Evolutionary conservation across 2,113 vertebrate genomes (phyloP), one percentile per base, ranked within the genome.

Genomic region (Gavialis gangeticus): DNA sequence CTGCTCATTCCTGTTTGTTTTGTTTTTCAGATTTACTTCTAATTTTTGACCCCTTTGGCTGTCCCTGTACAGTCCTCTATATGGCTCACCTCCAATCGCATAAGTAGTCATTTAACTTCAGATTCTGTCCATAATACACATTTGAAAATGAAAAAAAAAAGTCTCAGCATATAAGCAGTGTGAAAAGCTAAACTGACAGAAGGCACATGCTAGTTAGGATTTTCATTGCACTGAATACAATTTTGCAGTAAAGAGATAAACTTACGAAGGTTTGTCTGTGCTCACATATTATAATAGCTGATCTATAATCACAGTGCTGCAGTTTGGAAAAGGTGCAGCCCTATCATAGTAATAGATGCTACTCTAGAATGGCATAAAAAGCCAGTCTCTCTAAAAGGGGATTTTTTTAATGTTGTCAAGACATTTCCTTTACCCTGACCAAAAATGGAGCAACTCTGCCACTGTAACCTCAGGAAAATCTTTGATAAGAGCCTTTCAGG

Each of bases 211-310:
- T 79, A 69, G 64, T 90, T 89, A 91, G 89, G 92, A 84, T 92
- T 95, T 95, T 91, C 84, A 71, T 94, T 82, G 91, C 84, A 66
- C 82, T 90, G 84, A 88, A 96, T 94, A 94, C 34, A 90, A 63
- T 95, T 93, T 86, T 93, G 93, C 95, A 79, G 85, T 95, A 90
- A 97, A 96, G 91, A 94, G 95, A 95, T 93, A 82, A 96, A 85
- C 13, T 73, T 75, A 83, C 76, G 75, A 79, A 75, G 75, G 75
- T 89, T 88, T 94, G 82, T 95, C 94, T 94, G 82, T 57, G 15
- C 28, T 46, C 12, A 88, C 84, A 28, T 85, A 89, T 82, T 93
- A 80, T 69, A 76, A 75, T 62, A 55, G 73, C 11, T 92, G 91
- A 92, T 88, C 94, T 91, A 81, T 85, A 93, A 93, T 96, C 92